Evolutionary conservation across 2,888 invertebrate species (phyloP).

Genomic region (Lucinisca nassula): DNA sequence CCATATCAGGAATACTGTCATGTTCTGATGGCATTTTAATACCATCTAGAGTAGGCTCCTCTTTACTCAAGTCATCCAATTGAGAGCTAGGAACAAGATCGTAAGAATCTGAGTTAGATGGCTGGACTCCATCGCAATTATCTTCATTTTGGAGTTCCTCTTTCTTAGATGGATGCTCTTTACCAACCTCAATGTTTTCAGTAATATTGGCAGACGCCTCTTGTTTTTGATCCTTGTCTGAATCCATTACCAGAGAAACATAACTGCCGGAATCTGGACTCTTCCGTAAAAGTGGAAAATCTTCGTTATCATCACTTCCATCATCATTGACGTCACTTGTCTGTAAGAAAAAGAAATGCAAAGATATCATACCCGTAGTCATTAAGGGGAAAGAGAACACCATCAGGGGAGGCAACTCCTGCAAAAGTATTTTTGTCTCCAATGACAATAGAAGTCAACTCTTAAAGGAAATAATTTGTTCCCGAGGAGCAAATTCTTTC

Average conservation of each 20-base stretch:
- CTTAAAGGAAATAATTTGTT: too few species aligned
- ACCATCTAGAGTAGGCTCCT: not conserved
- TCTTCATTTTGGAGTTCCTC: not conserved
- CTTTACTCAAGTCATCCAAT: not conserved
- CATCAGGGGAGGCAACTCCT: too few species aligned
- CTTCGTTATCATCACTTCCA: conserved; percentile 63
- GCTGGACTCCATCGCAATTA: not conserved
- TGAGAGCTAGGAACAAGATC: not conserved
- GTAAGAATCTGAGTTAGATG: not conserved
- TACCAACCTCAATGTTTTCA: not conserved
- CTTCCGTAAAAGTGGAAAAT: conserved; percentile 62
- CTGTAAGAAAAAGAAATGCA: too few species aligned
- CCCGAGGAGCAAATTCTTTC: too few species aligned
- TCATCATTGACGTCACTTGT: conserved; percentile 11
- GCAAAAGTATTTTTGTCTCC: too few species aligned
- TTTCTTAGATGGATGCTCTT: not conserved
- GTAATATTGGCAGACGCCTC: not conserved
- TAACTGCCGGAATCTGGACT: conserved; percentile 51
- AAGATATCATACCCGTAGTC: too few species aligned
- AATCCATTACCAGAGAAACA: not conserved
- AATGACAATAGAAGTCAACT: too few species aligned
- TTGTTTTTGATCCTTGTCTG: not conserved
- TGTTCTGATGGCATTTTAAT: not conserved
- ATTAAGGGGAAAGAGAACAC: too few species aligned
- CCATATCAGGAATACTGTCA: not conserved